Evolutionary conservation across 1,140 invertebrate genomes (phyloP).

Genomic region (Calliphora vicina): DNA sequence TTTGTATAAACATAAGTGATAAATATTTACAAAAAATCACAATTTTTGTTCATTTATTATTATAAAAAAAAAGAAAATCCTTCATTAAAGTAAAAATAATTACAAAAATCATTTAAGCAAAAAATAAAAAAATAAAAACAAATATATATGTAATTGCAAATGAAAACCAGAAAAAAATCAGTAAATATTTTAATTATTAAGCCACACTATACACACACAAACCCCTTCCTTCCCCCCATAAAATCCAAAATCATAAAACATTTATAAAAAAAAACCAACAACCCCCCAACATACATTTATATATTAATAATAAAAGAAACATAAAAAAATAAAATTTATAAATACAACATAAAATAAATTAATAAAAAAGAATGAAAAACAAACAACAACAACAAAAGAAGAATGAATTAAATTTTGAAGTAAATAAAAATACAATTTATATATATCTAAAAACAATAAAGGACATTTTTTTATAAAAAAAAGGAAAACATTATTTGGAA

Average conservation of each 20-base stretch:
- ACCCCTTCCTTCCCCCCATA: background rate
- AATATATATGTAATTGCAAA: slow-evolving; percentile 19
- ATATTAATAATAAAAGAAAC: slow-evolving; percentile 7
- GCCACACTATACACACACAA: background rate
- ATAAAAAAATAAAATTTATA: slow-evolving; percentile 8
- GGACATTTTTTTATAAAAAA: background rate
- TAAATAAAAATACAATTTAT: slow-evolving; percentile 33
- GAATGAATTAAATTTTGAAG: slow-evolving; percentile 30
- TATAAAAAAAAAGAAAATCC: background rate
- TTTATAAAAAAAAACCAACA: slow-evolving; percentile 21
- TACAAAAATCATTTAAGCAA: background rate
- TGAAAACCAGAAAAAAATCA: slow-evolving; percentile 6
- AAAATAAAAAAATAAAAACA: background rate
- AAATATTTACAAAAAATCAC: slow-evolving; percentile 33
- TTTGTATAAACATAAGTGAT: slow-evolving; percentile 32
- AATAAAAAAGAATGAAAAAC: slow-evolving; percentile 26
- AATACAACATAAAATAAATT: slow-evolving; percentile 22
- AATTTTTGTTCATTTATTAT: slow-evolving; percentile 10
- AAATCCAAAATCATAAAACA: slow-evolving; percentile 23
- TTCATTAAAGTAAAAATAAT: background rate
- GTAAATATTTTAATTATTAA: slow-evolving; percentile 23
- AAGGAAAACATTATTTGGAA: too few relatives aligned
- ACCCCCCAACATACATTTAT: background rate
- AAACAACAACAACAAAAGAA: slow-evolving; percentile 7
- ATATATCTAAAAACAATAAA: slow-evolving; percentile 9